Conservation (phyloP, 2,797 vertebrate species). For the Darevskia mixta region DNA sequence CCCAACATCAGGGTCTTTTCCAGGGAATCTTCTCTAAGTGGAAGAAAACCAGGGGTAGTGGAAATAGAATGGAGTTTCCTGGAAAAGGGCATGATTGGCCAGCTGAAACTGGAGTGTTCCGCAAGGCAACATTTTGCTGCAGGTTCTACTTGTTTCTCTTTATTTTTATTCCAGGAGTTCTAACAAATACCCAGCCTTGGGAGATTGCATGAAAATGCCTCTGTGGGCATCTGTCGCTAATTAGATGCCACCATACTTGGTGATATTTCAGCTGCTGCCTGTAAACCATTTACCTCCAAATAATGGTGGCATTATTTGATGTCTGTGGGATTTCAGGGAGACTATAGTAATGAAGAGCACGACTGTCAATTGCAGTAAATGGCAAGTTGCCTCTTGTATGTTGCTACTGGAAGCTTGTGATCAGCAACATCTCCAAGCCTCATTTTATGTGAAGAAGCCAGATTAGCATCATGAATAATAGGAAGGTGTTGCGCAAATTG, state of each 20-base stretch:
- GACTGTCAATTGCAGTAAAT: not conserved
- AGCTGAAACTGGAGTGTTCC: too few species aligned
- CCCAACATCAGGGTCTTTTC: too few species aligned
- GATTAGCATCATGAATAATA: conserved; percentile 1
- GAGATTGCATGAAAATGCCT: not conserved
- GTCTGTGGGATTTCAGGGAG: not conserved
- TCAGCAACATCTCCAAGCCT: not conserved
- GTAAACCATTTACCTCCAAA: not conserved
- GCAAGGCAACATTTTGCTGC: too few species aligned
- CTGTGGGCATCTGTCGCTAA: not conserved
- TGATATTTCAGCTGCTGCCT: not conserved
- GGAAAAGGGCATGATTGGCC: too few species aligned
- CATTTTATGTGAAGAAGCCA: not conserved
- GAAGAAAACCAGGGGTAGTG: too few species aligned
- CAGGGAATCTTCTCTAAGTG: too few species aligned
- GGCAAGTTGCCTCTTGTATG: not conserved
- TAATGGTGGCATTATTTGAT: not conserved
- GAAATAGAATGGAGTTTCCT: too few species aligned
- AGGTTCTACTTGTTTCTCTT: too few species aligned
- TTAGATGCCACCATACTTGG: not conserved
- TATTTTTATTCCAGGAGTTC: too few species aligned
- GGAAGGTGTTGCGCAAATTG: fast-evolving
- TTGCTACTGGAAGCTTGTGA: not conserved
- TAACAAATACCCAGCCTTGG: too few species aligned
- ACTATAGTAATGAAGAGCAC: not conserved